Conservation (phyloP, 2,888 invertebrate species). For the Lydus trimaculatus region DNA sequence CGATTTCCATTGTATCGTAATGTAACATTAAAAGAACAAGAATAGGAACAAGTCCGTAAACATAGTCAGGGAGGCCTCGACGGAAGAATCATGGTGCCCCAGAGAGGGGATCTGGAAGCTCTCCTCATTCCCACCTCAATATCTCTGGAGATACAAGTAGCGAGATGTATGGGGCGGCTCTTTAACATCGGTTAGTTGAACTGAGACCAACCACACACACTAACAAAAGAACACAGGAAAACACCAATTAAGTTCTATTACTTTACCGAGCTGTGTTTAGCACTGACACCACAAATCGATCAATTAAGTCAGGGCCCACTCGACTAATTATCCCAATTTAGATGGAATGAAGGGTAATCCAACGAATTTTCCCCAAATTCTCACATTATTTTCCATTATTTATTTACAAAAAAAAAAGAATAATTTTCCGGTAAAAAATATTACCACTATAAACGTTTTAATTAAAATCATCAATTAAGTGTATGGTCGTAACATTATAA, state of each 20-base stretch:
- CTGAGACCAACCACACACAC: conserved; percentile 18
- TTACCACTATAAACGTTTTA: not conserved
- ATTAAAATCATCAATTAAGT: conserved; percentile 36
- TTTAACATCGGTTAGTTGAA: conserved; percentile 59
- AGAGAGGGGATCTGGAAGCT: conserved; percentile 56
- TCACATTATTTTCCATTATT: not conserved
- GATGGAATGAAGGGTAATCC: not conserved
- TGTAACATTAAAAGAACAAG: conserved; percentile 60
- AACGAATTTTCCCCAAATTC: not conserved
- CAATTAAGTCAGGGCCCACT: conserved; percentile 33
- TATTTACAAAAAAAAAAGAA: too few relatives aligned
- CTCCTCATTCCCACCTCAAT: conserved; percentile 54
- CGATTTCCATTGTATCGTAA: conserved; percentile 58
- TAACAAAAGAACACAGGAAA: conserved; percentile 45
- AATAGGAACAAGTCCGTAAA: conserved; percentile 59
- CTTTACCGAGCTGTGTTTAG: conserved; percentile 39
- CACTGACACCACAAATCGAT: conserved; percentile 39
- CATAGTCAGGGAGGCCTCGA: conserved; percentile 55
- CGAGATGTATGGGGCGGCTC: conserved; percentile 57
- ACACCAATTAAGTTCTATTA: conserved; percentile 54
- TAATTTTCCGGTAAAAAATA: not conserved
- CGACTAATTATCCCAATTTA: conserved; percentile 15
- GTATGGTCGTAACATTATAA: conserved; percentile 13
- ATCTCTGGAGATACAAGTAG: conserved; percentile 54
- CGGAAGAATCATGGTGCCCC: conserved; percentile 60